Conservation (phyloP, 1,140 invertebrate genomes). For the Sogatella furcifera region DNA sequence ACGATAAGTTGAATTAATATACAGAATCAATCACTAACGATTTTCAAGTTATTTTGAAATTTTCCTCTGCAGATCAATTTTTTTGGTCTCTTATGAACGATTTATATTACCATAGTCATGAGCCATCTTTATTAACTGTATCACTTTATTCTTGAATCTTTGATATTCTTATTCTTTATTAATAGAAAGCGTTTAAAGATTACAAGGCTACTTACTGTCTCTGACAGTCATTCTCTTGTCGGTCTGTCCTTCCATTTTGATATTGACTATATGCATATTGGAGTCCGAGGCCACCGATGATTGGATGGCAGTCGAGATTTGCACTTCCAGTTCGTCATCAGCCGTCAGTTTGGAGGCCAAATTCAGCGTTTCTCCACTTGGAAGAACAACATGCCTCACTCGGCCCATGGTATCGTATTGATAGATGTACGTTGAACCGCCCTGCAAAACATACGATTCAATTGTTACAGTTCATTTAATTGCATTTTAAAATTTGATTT, state of each 20-base stretch:
- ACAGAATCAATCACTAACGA: too few species aligned
- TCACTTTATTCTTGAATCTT: too few species aligned
- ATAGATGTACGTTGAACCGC: constrained; percentile 79
- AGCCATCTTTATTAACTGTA: too few species aligned
- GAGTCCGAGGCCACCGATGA: constrained; percentile 21
- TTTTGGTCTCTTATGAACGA: too few species aligned
- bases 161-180: too few species aligned
- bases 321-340: constrained; percentile 60
- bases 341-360: constrained; percentile 61
- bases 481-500: too few species aligned
- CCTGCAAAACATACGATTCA: constrained; percentile 37
- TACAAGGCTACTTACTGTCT: constrained; percentile 24
- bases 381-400: constrained; percentile 70
- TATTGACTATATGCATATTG: constrained; percentile 17
- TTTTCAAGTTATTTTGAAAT: too few species aligned
- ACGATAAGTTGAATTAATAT: too few species aligned
- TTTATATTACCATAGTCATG: too few species aligned
- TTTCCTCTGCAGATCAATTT: too few species aligned
- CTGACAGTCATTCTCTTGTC: constrained; percentile 26
- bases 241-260: constrained; percentile 27
- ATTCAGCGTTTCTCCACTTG: constrained; percentile 78
- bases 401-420: constrained; percentile 79
- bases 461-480: neutral
- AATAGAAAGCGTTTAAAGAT: too few species aligned
- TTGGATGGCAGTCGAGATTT: constrained; percentile 37